phyloP scores from a whole-genome alignment of 2,113 vertebrate genomes.

The Festucalex cinctus region DNA sequence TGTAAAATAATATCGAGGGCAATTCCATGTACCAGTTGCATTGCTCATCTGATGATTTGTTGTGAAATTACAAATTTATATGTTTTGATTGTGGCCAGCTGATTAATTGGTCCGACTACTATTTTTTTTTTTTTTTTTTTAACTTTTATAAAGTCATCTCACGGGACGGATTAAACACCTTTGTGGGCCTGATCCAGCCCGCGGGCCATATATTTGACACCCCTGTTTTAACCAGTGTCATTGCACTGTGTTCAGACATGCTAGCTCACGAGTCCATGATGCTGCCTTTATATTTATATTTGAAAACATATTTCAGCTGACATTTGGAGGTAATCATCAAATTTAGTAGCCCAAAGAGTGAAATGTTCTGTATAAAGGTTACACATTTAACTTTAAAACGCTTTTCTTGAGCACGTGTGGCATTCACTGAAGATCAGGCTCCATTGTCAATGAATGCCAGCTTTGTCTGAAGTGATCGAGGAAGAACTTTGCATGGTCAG shows the following conservation, averaged over 20 bases:
- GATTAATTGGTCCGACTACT: too few species aligned
- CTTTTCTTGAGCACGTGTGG: background rate
- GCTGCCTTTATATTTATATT: background rate
- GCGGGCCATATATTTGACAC: too few species aligned
- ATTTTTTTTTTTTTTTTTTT: too few species aligned
- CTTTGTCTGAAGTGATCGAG: background rate
- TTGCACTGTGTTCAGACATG: background rate
- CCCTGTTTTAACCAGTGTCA: background rate
- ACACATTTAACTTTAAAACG: background rate
- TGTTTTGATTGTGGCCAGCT: too few species aligned
- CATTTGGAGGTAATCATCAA: background rate
- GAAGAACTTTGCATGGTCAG: constrained; percentile 13
- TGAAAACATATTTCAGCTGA: background rate
- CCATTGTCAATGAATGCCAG: background rate
- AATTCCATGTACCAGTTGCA: too few species aligned
- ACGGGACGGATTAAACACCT: too few species aligned
- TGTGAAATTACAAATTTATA: too few species aligned
- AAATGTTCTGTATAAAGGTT: background rate
- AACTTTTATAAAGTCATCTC: too few species aligned
- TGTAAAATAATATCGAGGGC: too few species aligned
- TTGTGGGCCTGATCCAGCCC: too few species aligned
- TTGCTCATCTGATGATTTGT: too few species aligned
- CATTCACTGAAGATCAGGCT: background rate
- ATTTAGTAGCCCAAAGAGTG: background rate
- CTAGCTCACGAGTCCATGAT: background rate